These are phyloP conservation scores for Paramuricea clavata DNA, from an alignment of 92 coral and sea anemone species.

Conservation along the genomic window DNA sequence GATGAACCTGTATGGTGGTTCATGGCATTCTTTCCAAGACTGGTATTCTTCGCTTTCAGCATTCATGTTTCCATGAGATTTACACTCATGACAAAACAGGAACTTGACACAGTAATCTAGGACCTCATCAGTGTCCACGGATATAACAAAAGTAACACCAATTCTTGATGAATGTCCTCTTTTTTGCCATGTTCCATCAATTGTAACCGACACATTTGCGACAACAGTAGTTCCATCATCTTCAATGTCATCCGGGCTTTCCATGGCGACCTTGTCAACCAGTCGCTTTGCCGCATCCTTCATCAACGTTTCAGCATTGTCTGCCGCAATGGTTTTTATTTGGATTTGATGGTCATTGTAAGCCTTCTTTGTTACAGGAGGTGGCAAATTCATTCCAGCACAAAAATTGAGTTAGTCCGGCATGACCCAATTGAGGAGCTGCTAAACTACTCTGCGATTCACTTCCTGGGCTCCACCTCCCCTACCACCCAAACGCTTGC, in stretches of 20 bases:
- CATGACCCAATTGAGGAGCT: conserved; percentile 54
- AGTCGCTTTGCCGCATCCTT: conserved; percentile 67
- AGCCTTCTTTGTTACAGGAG: conserved; percentile 69
- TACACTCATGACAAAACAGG: conserved; percentile 54
- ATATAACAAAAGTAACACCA: conserved; percentile 57
- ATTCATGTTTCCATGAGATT: conserved; percentile 37
- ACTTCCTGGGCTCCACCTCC: conserved; percentile 74
- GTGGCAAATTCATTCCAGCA: conserved; percentile 72
- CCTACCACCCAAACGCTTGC: conserved; percentile 67
- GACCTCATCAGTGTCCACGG: conserved; percentile 53
- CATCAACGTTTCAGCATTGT: conserved; percentile 65
- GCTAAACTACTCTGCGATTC: conserved; percentile 73
- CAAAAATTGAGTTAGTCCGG: conserved; percentile 72
- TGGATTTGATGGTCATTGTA: conserved; percentile 68
- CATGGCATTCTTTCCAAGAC: conserved; percentile 50
- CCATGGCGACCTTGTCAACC: conserved; percentile 21
- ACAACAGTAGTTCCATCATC: conserved; percentile 18
- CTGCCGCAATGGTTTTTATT: conserved; percentile 49
- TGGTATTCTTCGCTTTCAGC: conserved; percentile 33
- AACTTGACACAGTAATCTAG: conserved; percentile 56
- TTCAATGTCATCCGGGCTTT: conserved; percentile 34
- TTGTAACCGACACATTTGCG: conserved; percentile 54
- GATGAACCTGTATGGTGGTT: conserved; percentile 51
- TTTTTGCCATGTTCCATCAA: conserved; percentile 66
- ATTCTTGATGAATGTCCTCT: conserved; percentile 60